phyloP scores from a whole-genome alignment of 1,140 invertebrate species.

The Ceratosolen fusciceps region DNA sequence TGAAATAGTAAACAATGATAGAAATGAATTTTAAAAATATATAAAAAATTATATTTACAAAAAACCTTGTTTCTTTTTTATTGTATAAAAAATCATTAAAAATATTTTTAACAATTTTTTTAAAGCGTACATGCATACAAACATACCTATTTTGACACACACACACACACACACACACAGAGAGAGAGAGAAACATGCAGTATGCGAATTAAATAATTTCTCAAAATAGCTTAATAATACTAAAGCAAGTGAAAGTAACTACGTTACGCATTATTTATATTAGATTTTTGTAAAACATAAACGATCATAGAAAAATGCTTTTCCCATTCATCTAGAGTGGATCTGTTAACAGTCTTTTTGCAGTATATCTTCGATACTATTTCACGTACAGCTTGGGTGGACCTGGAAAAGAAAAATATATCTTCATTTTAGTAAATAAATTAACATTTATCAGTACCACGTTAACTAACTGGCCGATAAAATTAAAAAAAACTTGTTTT shows the following conservation, averaged over 20 bases:
- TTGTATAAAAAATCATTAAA: slow-evolving; percentile 32
- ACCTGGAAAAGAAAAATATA: slow-evolving; percentile 52
- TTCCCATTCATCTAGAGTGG: slow-evolving; percentile 59
- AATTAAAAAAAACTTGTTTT: not conserved
- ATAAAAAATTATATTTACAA: slow-evolving; percentile 28
- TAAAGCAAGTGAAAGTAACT: not conserved
- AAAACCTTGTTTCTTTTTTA: slow-evolving; percentile 32
- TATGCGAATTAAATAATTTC: slow-evolving; percentile 41
- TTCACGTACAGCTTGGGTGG: slow-evolving; percentile 54
- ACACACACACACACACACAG: not conserved
- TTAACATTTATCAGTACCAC: not conserved
- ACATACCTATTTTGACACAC: not conserved
- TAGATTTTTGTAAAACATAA: slow-evolving; percentile 59
- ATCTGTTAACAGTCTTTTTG: slow-evolving; percentile 55
- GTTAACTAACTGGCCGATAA: not conserved
- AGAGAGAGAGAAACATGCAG: not conserved
- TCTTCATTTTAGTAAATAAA: not conserved
- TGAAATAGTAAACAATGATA: not conserved
- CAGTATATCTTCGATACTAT: slow-evolving; percentile 54
- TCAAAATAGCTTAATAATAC: slow-evolving; percentile 18
- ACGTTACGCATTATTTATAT: slow-evolving; percentile 43
- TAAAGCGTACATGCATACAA: slow-evolving; percentile 33
- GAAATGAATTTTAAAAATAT: slow-evolving; percentile 22
- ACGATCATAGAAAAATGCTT: slow-evolving; percentile 58
- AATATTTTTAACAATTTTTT: slow-evolving; percentile 32